Base-by-base conservation (phyloP, 1,140 invertebrate genomes). In the Cardiocondyla obscurior region DNA sequence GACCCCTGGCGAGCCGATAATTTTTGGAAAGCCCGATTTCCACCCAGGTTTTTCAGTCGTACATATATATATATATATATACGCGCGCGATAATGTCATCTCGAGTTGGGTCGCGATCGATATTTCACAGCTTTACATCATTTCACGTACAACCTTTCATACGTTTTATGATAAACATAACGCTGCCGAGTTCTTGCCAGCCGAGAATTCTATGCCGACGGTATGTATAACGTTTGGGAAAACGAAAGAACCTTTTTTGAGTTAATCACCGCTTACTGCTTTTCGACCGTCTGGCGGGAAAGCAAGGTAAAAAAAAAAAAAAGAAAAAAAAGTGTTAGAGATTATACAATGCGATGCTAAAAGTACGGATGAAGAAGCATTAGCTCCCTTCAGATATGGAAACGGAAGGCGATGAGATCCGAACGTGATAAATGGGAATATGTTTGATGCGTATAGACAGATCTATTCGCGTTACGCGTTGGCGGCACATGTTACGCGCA, bases 341-440 rank as follows among this genome's bases (percentile, higher is more conserved):
- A 53, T 62, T 49, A 67, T 12, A 28, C 30, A 22, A 19, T n/a
- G 53, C 30, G 30, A 19, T n/a, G 53, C 46, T 51, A 79, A 76
- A 64, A 69, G 77, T 82, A 65, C 69, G 44, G 76, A 67, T 81
- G 25, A 67, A 64, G 53, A 19, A 64, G 81, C 70, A 83, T 87
- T 83, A 83, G 57, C 64, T 60, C 12, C 44, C 49, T 83, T 83
- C 64, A 81, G 25, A 51, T 79, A 39, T 62, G 42, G 44, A 77
- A 86, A 77, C 39, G 53, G 46, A 73, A 76, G 42, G 42, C 60
- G 42, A 22, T 33, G 51, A 53, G 42, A 53, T 62, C n/a, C 49
- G 55, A 53, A 1, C 44, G 65, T 76, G 72, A 83, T 87, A 86
- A 87, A 87, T 86, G 74, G 64, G 3, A 42, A 49, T 57, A 53